Conservation (phyloP, 2,113 vertebrate species). For the Canis aureus region DNA sequence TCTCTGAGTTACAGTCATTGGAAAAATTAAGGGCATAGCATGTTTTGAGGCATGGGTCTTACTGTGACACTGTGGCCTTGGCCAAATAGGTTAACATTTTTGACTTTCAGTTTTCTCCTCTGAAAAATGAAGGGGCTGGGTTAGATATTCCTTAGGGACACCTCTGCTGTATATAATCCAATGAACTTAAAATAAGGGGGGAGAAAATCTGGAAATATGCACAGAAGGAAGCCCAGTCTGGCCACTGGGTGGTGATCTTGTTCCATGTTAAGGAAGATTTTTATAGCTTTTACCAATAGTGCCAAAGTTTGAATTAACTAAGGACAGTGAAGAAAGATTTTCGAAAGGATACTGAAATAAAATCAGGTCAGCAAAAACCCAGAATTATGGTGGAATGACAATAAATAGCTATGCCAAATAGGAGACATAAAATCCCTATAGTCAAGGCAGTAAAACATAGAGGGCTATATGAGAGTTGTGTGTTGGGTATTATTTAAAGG, state of each 20-base stretch:
- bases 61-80: neutral
- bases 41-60: neutral
- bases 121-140: neutral
- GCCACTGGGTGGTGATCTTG: constrained; percentile 88
- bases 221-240: neutral
- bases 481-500: constrained; percentile 68
- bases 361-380: constrained; percentile 82
- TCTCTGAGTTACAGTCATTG: neutral
- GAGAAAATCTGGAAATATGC: neutral
- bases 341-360: constrained; percentile 80
- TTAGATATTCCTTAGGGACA: neutral
- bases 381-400: constrained; percentile 62
- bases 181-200: neutral
- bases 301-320: constrained; percentile 77
- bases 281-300: neutral
- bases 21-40: neutral
- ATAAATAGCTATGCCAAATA: constrained; percentile 70
- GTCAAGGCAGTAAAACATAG: constrained; percentile 47
- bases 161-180: neutral
- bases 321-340: constrained; percentile 73
- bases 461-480: neutral
- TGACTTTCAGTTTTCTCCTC: neutral
- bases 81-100: neutral
- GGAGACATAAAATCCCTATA: constrained; percentile 66
- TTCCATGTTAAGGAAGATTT: constrained; percentile 69